phyloP scores from a whole-genome alignment of 53 echinoderm and acorn worm genomes.

The Temnopleurus reevesii region DNA sequence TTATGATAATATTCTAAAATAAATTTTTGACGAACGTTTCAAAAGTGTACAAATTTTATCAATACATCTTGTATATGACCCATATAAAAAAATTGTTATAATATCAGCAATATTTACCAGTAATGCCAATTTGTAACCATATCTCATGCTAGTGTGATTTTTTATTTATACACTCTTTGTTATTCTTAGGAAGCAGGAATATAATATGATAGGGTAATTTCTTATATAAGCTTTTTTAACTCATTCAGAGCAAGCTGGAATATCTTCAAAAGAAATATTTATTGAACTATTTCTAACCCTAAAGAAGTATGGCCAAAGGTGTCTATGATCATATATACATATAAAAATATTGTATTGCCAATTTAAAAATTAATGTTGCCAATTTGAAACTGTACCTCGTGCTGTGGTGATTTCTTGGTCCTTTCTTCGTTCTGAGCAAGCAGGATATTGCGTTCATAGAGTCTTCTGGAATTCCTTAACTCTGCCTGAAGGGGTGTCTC shows the following conservation, averaged over 20 bases:
- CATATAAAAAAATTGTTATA: too few relatives aligned
- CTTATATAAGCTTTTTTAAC: neutral
- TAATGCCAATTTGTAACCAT: neutral
- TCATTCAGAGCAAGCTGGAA: slow-evolving; percentile 1
- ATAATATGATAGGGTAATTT: neutral
- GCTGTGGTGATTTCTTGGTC: slow-evolving; percentile 52
- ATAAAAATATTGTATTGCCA: too few relatives aligned
- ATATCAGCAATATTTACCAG: neutral
- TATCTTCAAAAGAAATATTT: neutral
- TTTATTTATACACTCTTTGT: neutral
- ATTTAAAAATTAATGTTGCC: neutral
- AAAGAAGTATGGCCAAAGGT: neutral
- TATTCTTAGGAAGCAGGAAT: neutral
- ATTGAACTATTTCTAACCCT: too few relatives aligned
- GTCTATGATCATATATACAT: too few relatives aligned
- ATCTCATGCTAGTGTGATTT: neutral
- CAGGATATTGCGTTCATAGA: slow-evolving; percentile 79
- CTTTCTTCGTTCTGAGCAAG: slow-evolving; percentile 73
- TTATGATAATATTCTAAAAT: too few relatives aligned
- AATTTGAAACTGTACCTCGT: slow-evolving; percentile 27
- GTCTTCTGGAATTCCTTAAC: slow-evolving; percentile 82
- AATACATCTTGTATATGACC: too few relatives aligned
- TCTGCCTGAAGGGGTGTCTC: slow-evolving; percentile 92
- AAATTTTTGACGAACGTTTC: too few relatives aligned
- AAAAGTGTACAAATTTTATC: too few relatives aligned